phyloP scores from a whole-genome alignment of 2,797 vertebrate species.

The Channa striata region DNA sequence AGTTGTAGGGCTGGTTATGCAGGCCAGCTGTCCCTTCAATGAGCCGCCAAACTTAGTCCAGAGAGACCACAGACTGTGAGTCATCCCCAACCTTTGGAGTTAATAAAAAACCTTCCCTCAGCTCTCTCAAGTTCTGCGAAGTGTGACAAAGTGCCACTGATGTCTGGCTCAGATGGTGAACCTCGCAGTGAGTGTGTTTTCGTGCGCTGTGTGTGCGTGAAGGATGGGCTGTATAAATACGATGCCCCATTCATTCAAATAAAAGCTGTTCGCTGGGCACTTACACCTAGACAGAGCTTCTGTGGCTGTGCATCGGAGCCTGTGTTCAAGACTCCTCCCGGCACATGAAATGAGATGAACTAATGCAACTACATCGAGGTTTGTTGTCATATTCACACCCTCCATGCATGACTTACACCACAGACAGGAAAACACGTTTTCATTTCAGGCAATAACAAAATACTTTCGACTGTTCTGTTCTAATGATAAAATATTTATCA shows the following conservation, averaged over 20 bases:
- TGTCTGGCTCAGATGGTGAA: conserved; percentile 67
- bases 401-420: too few relatives aligned
- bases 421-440: too few relatives aligned
- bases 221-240: neutral
- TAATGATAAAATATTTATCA: too few relatives aligned
- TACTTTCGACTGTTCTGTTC: too few relatives aligned
- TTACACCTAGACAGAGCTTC: too few relatives aligned
- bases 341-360: too few relatives aligned
- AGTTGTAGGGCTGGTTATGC: conserved; percentile 16
- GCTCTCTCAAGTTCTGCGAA: conserved; percentile 57
- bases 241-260: neutral
- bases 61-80: conserved; percentile 59
- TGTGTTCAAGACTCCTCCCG: too few relatives aligned
- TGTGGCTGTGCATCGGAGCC: too few relatives aligned
- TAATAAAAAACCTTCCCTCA: conserved; percentile 48
- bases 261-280: neutral
- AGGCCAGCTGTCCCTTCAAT: conserved; percentile 52
- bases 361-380: too few relatives aligned
- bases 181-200: neutral
- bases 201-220: neutral
- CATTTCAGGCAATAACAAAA: too few relatives aligned
- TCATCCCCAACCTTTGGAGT: conserved; percentile 65
- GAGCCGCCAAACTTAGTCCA: conserved; percentile 38
- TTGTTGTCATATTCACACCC: too few relatives aligned
- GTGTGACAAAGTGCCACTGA: conserved; percentile 64